Evolutionary conservation across 2,888 invertebrate species (phyloP), one percentile per base, ranked within the genome.

Genomic region (Hanleya hanleyi): DNA sequence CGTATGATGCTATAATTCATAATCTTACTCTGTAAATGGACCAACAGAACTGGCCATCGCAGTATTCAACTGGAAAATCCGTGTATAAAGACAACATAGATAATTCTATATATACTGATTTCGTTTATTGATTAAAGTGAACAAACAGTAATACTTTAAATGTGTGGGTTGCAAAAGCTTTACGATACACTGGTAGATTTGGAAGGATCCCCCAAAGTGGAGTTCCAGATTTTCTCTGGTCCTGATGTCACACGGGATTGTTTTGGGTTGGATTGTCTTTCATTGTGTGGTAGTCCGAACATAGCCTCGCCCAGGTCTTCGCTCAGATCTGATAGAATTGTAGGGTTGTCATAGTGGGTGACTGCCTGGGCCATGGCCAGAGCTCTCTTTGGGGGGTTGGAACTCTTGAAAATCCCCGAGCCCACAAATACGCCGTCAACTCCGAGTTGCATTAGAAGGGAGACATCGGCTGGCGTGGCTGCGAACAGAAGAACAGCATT

Each of bases 351-450:
- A 80, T 84, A 89, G 70, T 88, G 87, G 5, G 87, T 87, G 12
- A 87, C 87, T 18, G 87, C 88, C 73, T 88, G 86, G 1, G 88
- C 87, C 85, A 88, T 88, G 50, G 88, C 88, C 32, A 77, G 81
- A 4, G 89, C 88, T 26, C 89, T 77, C 70, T 79, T 79, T 9
- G 76, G 71, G 0, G 89, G 89, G 51, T 85, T 81, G 26, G 79
- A 79, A 72, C 86, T 87, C 78, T 89, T 89, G 77, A 89, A 89
- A 61, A 89, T 88, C 1, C 89, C 89, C 5, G 88, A 88, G 0
- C 88, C 89, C 7, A 88, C 89, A 73, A 89, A 89, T 9, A 89
- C 88, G 0, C 89, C 89, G 73, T 89, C 89, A 4, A 89, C 88
- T 7, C 89, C 89, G 0, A 89, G 83, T 69, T 89, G 89, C 89